Evolutionary conservation across 2,113 vertebrate species (phyloP).

Genomic region (Lophius piscatorius): DNA sequence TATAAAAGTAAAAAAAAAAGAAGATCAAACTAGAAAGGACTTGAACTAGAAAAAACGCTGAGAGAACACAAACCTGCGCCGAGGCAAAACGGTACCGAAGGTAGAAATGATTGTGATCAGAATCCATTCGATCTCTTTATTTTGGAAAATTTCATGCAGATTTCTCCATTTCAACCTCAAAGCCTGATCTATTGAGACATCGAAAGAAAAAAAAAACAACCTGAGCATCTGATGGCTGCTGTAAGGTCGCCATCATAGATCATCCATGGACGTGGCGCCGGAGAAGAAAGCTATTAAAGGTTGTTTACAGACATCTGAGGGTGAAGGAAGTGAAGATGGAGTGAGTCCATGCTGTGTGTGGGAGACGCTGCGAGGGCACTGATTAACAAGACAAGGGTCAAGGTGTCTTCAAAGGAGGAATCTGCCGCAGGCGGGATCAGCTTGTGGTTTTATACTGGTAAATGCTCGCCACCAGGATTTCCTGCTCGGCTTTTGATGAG

Average conservation of each 20-base stretch:
- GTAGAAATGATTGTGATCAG: too few relatives aligned
- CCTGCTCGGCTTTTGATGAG: slow-evolving; percentile 46
- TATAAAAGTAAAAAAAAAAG: too few relatives aligned
- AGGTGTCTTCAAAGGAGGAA: slow-evolving; percentile 18
- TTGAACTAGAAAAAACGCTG: too few relatives aligned
- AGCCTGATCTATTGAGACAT: too few relatives aligned
- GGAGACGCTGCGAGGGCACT: slow-evolving; percentile 21
- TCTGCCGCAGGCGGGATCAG: slow-evolving; percentile 33
- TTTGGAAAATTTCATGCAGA: too few relatives aligned
- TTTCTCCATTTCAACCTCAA: too few relatives aligned
- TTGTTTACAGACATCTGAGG: slow-evolving; percentile 12
- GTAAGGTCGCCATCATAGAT: slow-evolving; percentile 36
- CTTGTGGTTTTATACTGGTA: slow-evolving; percentile 51
- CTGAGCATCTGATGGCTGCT: slow-evolving; percentile 41
- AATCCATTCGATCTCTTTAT: too few relatives aligned
- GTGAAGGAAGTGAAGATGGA: slow-evolving; percentile 5
- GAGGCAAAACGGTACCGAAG: too few relatives aligned
- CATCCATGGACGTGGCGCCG: slow-evolving; percentile 9
- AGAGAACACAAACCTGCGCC: too few relatives aligned
- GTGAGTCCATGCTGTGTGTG: slow-evolving; percentile 3
- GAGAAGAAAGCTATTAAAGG: slow-evolving; percentile 20
- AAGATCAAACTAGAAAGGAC: too few relatives aligned
- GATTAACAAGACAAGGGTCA: slow-evolving; percentile 22
- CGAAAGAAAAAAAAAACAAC: slow-evolving; percentile 33
- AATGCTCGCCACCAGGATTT: slow-evolving; percentile 36